Conservation (phyloP, 37 sponge, comb jelly and placozoan species). For the Ianthella basta region DNA sequence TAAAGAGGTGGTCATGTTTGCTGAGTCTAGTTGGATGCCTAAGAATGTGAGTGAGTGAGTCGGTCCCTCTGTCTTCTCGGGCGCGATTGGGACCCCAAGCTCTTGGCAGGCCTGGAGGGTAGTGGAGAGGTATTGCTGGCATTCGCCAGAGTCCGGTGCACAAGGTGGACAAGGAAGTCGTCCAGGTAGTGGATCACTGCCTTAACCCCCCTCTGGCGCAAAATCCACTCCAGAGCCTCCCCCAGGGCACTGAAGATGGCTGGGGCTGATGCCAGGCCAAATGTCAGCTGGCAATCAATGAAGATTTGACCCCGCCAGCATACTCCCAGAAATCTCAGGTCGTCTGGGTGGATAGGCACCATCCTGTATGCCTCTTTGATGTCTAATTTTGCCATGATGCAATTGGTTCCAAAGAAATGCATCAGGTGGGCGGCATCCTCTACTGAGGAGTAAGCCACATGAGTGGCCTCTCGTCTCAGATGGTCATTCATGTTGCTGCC, state of each 20-base stretch:
- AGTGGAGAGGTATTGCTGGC: neutral
- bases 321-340: slow-evolving; percentile 26
- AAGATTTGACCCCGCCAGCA: slow-evolving; percentile 25
- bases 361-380: slow-evolving; percentile 42
- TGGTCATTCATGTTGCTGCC: too few species aligned
- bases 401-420: too few species aligned
- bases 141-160: slow-evolving; percentile 22
- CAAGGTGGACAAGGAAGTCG: slow-evolving; percentile 47
- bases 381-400: slow-evolving; percentile 27
- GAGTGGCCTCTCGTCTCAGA: too few species aligned
- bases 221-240: slow-evolving; percentile 32
- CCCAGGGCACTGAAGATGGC: slow-evolving; percentile 37
- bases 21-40: slow-evolving; percentile 51
- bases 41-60: slow-evolving; percentile 39
- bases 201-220: slow-evolving; percentile 24
- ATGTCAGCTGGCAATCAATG: slow-evolving; percentile 26
- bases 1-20: too few species aligned
- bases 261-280: slow-evolving; percentile 31
- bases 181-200: slow-evolving; percentile 51
- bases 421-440: too few species aligned
- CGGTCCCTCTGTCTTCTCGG: slow-evolving; percentile 57
- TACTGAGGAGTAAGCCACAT: too few species aligned
- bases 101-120: neutral
- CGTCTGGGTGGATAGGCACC: slow-evolving; percentile 47
- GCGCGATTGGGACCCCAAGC: slow-evolving; percentile 54